phyloP scores from a whole-genome alignment of 2,113 vertebrate genomes.

The Sinocyclocheilus grahami region DNA sequence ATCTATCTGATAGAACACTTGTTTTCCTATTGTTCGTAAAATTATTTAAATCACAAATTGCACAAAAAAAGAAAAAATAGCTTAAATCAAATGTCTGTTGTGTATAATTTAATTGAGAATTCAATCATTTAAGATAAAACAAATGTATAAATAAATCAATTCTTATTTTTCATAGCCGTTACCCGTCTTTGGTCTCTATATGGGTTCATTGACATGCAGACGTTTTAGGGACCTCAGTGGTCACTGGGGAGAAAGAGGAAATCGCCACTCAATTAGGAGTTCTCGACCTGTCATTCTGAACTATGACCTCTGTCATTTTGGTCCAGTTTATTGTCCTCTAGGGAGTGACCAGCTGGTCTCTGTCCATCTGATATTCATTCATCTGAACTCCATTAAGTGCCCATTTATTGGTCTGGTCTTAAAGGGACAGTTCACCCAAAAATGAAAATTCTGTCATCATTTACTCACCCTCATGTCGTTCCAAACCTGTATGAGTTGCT shows the following conservation, averaged over 20 bases:
- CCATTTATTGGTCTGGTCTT: conserved; percentile 17
- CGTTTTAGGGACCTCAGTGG: conserved; percentile 24
- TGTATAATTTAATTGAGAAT: too few relatives aligned
- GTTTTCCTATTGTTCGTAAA: too few relatives aligned
- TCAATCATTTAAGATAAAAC: not conserved
- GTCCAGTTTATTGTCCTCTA: conserved; percentile 52
- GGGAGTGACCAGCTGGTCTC: conserved; percentile 39
- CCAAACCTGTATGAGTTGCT: too few relatives aligned
- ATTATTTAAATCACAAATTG: too few relatives aligned
- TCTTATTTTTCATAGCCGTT: too few relatives aligned
- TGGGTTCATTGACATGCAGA: conserved; percentile 14
- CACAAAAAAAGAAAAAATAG: too few relatives aligned
- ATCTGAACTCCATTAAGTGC: conserved; percentile 43
- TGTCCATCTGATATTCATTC: conserved; percentile 45
- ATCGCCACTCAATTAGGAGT: conserved; percentile 49
- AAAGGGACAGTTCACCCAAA: too few relatives aligned
- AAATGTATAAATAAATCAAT: too few relatives aligned
- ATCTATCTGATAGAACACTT: not conserved
- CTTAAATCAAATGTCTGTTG: too few relatives aligned
- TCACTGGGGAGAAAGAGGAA: conserved; percentile 51
- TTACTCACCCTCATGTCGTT: too few relatives aligned
- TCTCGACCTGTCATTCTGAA: conserved; percentile 50
- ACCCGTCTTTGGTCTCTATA: not conserved
- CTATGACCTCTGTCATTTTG: conserved; percentile 37
- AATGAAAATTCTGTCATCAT: too few relatives aligned